A percentile compares a stretch with the other conserved stretches of the same genome.
phyloP scores from a whole-genome alignment of 1,140 invertebrate genomes.

The Epicauta chinensis region DNA sequence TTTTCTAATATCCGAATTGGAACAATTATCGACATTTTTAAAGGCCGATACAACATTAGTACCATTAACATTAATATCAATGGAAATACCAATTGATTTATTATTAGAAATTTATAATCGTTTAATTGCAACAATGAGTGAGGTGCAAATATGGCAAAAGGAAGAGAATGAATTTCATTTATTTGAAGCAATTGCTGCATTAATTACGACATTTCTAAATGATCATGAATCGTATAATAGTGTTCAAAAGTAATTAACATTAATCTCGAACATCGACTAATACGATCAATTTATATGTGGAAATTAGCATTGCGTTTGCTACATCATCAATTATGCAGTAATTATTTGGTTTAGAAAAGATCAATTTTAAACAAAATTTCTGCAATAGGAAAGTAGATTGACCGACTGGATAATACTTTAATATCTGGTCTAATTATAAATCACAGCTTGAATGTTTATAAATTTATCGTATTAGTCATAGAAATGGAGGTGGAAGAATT shows the following conservation, averaged over 20 bases:
- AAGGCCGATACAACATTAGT: conserved; percentile 61
- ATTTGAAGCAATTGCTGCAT: conserved; percentile 58
- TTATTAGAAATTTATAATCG: conserved; percentile 68
- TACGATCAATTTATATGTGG: too few relatives aligned
- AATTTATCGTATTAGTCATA: too few relatives aligned
- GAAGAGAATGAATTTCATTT: conserved; percentile 73
- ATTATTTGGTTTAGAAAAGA: too few relatives aligned
- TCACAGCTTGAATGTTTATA: too few relatives aligned
- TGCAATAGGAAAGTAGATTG: too few relatives aligned
- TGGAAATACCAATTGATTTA: conserved; percentile 63
- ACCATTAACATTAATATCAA: conserved; percentile 58
- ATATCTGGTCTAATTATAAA: too few relatives aligned
- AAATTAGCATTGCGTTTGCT: too few relatives aligned
- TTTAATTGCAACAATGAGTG: conserved; percentile 44
- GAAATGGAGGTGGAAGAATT: too few relatives aligned
- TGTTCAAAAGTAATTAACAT: conserved; percentile 46
- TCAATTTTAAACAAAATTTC: too few relatives aligned
- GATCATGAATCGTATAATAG: conserved; percentile 48
- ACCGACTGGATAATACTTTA: too few relatives aligned
- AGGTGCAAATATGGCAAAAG: conserved; percentile 65
- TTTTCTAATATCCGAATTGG: conserved; percentile 29
- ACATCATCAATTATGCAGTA: too few relatives aligned
- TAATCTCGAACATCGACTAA: too few relatives aligned
- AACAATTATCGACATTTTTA: conserved; percentile 17
- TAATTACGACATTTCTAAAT: conserved; percentile 56